Conservation (phyloP, 2,888 invertebrate species). For the Drosophila fulvimacula region DNA sequence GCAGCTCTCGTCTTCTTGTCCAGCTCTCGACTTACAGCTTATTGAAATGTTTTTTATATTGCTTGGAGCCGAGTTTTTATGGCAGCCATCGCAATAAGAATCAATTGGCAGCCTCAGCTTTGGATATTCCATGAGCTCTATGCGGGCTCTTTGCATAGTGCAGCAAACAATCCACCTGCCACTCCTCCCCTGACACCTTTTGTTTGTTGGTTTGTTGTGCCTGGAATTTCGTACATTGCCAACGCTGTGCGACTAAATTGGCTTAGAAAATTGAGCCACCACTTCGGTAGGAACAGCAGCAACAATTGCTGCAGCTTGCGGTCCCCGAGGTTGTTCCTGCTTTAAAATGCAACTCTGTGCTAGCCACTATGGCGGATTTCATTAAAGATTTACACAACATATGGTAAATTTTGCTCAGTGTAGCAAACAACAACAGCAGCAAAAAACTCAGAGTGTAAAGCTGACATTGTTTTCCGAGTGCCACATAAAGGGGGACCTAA, state of each 20-base stretch:
- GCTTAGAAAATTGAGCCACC: constrained; percentile 77
- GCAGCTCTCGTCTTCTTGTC: no score
- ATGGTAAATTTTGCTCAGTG: constrained; percentile 69
- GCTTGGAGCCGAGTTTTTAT: not conserved
- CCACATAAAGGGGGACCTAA: not conserved
- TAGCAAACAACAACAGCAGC: constrained; percentile 36
- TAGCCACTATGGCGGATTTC: constrained; percentile 70
- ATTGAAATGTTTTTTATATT: constrained; percentile 33
- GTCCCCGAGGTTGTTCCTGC: constrained; percentile 40
- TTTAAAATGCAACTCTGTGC: constrained; percentile 76
- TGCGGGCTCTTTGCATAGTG: constrained; percentile 55
- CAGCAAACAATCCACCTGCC: constrained; percentile 8
- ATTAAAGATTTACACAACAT: constrained; percentile 78
- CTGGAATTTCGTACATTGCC: constrained; percentile 50
- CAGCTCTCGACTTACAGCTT: constrained; percentile 6
- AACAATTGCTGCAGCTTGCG: constrained; percentile 24
- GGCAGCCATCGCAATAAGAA: constrained; percentile 38
- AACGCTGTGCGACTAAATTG: constrained; percentile 71
- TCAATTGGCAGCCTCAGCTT: constrained; percentile 59
- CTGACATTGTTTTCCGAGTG: constrained; percentile 67
- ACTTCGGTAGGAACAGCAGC: constrained; percentile 32
- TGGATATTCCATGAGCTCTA: constrained; percentile 46
- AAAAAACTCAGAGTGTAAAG: constrained; percentile 74
- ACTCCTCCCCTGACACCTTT: constrained; percentile 7
- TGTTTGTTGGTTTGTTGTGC: constrained; percentile 39